A percentile compares a stretch with the other conserved stretches of the same genome.
phyloP scores from a whole-genome alignment of 2,113 vertebrate species.

The Stegostoma tigrinum region DNA sequence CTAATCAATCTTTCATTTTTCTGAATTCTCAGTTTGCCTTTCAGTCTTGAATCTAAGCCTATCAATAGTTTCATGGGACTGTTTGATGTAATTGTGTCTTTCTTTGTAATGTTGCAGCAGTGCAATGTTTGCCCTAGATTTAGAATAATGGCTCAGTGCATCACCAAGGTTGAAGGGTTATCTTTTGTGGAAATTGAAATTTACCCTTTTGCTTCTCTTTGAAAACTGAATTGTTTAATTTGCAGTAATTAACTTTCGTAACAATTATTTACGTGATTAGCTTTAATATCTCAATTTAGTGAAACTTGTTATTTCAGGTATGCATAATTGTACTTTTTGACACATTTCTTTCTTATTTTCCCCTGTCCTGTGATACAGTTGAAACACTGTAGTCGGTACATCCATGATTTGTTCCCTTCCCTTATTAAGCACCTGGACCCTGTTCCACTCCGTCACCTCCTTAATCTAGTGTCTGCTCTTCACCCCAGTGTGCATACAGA shows the following conservation, averaged over 20 bases:
- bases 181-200: background rate
- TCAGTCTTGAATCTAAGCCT: background rate
- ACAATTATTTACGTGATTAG: background rate
- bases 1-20: background rate
- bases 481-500: conserved; percentile 96
- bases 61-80: background rate
- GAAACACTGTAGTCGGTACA: conserved; percentile 97
- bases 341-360: conserved; percentile 36
- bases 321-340: background rate
- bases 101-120: background rate
- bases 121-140: background rate
- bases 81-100: background rate
- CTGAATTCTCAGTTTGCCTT: background rate
- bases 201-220: background rate
- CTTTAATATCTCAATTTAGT: background rate
- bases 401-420: conserved; percentile 95
- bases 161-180: background rate
- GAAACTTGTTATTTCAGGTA: background rate
- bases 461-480: conserved; percentile 90
- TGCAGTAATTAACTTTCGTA: background rate
- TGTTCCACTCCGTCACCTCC: conserved; percentile 89
- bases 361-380: conserved; percentile 57
- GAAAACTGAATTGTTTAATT: background rate
- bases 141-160: background rate
- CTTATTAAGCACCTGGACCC: conserved; percentile 98